These are phyloP conservation scores for Tipula helvola DNA, from an alignment of 2,888 invertebrate species.

Conservation along the genomic window DNA sequence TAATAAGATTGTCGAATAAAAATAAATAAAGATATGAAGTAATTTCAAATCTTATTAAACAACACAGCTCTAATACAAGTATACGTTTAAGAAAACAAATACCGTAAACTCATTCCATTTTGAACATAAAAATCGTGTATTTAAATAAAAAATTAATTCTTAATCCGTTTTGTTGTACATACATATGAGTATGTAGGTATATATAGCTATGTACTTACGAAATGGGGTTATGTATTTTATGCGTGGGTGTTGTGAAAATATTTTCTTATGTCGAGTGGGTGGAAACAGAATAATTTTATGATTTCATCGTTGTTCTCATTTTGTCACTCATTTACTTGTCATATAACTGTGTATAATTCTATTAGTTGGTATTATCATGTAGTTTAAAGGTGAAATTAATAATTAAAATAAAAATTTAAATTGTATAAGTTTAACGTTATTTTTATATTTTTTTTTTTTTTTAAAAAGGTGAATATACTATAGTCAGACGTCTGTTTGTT, in stretches of 20 bases:
- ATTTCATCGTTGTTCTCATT: background rate
- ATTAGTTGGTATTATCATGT: background rate
- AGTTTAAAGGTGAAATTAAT: background rate
- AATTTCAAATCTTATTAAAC: background rate
- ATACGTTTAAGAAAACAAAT: background rate
- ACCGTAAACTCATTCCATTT: background rate
- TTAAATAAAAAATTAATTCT: background rate
- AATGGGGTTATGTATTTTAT: background rate
- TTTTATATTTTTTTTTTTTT: too few relatives aligned
- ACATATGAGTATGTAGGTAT: too few relatives aligned
- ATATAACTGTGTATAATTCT: background rate
- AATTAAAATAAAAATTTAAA: background rate
- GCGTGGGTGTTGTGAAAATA: background rate
- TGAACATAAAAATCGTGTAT: background rate
- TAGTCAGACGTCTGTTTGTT: background rate
- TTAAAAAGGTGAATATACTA: background rate
- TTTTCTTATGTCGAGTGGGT: background rate
- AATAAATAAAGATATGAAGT: background rate
- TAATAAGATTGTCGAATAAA: background rate
- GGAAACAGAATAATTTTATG: background rate
- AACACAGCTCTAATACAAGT: background rate
- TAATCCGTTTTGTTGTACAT: background rate
- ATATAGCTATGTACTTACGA: background rate
- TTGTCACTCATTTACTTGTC: background rate
- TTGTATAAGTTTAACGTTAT: background rate